These are phyloP conservation scores for Drosophila carrolli DNA, from an alignment of 1,140 invertebrate genomes.

Conservation along the genomic window DNA sequence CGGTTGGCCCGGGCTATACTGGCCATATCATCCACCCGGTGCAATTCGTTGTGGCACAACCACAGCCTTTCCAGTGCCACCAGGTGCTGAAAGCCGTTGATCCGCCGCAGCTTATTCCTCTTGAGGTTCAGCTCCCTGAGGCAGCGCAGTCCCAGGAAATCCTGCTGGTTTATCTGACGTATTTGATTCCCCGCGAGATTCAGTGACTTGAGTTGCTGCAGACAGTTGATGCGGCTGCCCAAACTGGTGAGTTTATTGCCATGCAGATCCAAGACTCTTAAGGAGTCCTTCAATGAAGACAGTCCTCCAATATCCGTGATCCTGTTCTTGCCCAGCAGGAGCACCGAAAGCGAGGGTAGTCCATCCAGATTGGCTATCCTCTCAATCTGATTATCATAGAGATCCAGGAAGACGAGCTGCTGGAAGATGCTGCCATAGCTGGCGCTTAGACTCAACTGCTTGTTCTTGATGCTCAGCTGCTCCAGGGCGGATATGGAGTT, in stretches of 20 bases:
- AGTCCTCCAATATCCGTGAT: conserved; percentile 85
- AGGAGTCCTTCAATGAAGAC: conserved; percentile 55
- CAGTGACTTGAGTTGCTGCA: conserved; percentile 92
- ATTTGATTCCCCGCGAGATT: conserved; percentile 97
- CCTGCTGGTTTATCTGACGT: conserved; percentile 89
- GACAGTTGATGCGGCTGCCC: conserved; percentile 85
- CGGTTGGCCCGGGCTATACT: conserved; percentile 90
- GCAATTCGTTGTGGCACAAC: conserved; percentile 84
- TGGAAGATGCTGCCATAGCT: conserved; percentile 86
- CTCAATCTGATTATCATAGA: conserved; percentile 97
- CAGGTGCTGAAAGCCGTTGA: conserved; percentile 92
- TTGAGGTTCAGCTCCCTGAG: conserved; percentile 94
- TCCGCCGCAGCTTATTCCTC: conserved; percentile 92
- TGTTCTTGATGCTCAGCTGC: conserved; percentile 77
- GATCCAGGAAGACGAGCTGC: conserved; percentile 94
- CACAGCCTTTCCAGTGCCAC: conserved; percentile 76
- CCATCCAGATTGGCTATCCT: conserved; percentile 91
- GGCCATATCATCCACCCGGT: conserved; percentile 92
- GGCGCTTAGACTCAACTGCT: conserved; percentile 66
- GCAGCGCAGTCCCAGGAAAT: conserved; percentile 90
- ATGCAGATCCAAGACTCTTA: conserved; percentile 93
- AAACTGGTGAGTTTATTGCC: conserved; percentile 91
- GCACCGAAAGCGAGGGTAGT: conserved; percentile 91
- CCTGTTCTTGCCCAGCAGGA: conserved; percentile 96
- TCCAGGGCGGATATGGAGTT: conserved; percentile 43